These are phyloP conservation scores for Ophiodon elongatus DNA, from an alignment of 2,113 vertebrate species.

Conservation along the genomic window DNA sequence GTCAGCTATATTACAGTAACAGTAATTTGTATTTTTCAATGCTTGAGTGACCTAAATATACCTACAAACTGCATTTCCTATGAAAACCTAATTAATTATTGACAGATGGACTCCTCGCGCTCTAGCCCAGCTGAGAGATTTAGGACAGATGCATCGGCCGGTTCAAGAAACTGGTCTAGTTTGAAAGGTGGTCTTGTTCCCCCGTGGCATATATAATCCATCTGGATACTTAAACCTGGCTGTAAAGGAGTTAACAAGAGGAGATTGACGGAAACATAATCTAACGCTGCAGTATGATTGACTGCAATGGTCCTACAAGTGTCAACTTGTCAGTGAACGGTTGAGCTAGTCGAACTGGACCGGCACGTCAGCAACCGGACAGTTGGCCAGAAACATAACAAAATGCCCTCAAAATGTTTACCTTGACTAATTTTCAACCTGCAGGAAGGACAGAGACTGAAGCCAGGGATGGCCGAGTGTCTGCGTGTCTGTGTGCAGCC, in stretches of 20 bases:
- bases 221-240: conserved; percentile 24
- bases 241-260: conserved; percentile 24
- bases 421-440: neutral
- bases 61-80: conserved; percentile 31
- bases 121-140: conserved; percentile 26
- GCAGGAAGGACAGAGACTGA: neutral
- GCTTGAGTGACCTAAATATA: conserved; percentile 20
- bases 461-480: neutral
- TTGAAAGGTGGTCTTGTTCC: conserved; percentile 42
- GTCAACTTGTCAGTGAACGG: conserved; percentile 40
- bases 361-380: neutral
- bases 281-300: neutral
- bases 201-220: conserved; percentile 19
- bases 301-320: conserved; percentile 18
- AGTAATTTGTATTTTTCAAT: neutral
- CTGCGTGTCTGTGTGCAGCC: neutral
- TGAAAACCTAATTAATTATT: conserved; percentile 47
- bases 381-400: neutral
- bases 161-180: conserved; percentile 38
- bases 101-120: conserved; percentile 34
- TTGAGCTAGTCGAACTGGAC: conserved; percentile 17
- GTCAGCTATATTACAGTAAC: neutral
- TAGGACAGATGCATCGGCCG: conserved; percentile 25
- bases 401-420: neutral
- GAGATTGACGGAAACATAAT: conserved; percentile 35